phyloP scores from a whole-genome alignment of 35 echinoderm and acorn worm genomes.

The Ophioderma brevispina region DNA sequence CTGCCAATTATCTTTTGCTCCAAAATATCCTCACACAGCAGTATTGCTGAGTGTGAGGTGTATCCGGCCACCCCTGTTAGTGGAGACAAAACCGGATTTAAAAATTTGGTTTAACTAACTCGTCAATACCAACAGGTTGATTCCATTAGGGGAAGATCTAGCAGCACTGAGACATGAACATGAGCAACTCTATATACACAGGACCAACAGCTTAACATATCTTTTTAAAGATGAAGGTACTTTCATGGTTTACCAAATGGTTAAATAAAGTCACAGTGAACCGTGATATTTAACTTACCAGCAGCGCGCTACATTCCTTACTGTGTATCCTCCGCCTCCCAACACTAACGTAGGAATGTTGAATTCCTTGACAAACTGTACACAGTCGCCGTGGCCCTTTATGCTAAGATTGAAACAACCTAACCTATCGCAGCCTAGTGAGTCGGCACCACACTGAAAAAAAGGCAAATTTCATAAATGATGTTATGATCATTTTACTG shows the following conservation, averaged over 20 bases:
- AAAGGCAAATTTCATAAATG: not conserved
- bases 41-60: too few relatives aligned
- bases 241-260: not conserved
- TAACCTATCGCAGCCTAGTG: constrained; percentile 90
- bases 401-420: constrained; percentile 99
- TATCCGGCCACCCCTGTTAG: too few relatives aligned
- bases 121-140: too few relatives aligned
- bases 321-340: constrained; percentile 96
- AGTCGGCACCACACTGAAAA: constrained; percentile 98
- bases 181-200: too few relatives aligned
- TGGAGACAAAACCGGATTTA: too few relatives aligned
- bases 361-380: constrained; percentile 94
- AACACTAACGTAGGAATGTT: constrained; percentile 93
- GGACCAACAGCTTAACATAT: too few relatives aligned
- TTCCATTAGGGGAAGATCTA: not conserved
- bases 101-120: too few relatives aligned
- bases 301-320: constrained; percentile 96
- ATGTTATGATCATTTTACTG: not conserved
- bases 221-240: not conserved
- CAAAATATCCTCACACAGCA: too few relatives aligned
- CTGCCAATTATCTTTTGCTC: too few relatives aligned
- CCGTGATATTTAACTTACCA: constrained; percentile 87
- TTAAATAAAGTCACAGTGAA: not conserved
- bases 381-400: constrained; percentile 96
- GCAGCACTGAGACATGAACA: too few relatives aligned